Evolutionary conservation across 1,140 invertebrate species (phyloP).

Genomic region (Bombus breviceps): DNA sequence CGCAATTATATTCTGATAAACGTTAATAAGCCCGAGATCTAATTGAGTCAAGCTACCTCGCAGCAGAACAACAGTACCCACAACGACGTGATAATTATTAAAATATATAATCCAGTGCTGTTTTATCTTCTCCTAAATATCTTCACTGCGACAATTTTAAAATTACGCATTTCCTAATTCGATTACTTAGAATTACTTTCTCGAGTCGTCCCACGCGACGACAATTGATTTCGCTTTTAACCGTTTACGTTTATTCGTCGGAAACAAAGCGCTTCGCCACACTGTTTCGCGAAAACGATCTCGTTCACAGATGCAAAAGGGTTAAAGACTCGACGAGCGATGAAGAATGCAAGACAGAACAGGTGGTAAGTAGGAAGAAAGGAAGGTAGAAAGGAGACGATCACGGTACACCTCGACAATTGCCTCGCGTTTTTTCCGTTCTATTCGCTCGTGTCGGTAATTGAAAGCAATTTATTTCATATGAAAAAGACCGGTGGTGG

Average conservation of each 20-base stretch:
- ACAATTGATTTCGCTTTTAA: too few relatives aligned
- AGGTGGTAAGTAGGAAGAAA: too few relatives aligned
- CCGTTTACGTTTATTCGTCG: not conserved
- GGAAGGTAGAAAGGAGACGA: too few relatives aligned
- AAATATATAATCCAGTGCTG: not conserved
- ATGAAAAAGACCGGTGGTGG: constrained; percentile 16
- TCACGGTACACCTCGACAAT: too few relatives aligned
- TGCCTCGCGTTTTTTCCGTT: too few relatives aligned
- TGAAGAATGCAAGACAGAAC: not conserved
- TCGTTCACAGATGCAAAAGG: not conserved
- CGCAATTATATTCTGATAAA: not conserved
- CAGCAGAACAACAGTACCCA: not conserved
- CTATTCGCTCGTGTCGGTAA: not conserved
- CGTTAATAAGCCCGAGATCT: not conserved
- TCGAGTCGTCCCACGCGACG: too few relatives aligned
- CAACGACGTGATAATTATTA: not conserved
- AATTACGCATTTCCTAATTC: too few relatives aligned
- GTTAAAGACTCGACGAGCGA: not conserved
- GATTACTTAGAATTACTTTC: too few relatives aligned
- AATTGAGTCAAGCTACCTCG: not conserved
- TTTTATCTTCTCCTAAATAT: too few relatives aligned
- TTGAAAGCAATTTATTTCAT: constrained; percentile 50
- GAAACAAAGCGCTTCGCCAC: not conserved
- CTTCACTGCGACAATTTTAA: too few relatives aligned
- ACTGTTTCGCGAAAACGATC: not conserved